Evolutionary conservation across 2,113 vertebrate species (phyloP).

Genomic region (Myotis lucifugus): DNA sequence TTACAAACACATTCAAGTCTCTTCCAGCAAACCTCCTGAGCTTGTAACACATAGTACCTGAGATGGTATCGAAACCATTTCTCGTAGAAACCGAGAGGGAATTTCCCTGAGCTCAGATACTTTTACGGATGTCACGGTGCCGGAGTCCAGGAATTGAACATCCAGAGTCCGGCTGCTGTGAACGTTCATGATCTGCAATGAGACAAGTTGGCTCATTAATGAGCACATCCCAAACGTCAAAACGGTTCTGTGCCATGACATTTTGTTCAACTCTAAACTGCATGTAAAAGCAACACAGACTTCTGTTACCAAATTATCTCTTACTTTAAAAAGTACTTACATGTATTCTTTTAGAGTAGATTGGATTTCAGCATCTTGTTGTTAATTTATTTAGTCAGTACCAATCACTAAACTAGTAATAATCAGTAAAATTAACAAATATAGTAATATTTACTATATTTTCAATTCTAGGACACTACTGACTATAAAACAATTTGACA

Average conservation of each 20-base stretch:
- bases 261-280: not conserved
- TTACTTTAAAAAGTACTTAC: slow-evolving; percentile 16
- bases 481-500: not conserved
- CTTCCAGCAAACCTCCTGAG: not conserved
- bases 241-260: not conserved
- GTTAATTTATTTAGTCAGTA: not conserved
- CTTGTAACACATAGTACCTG: slow-evolving; percentile 86
- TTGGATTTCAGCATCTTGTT: not conserved
- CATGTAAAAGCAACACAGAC: not conserved
- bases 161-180: slow-evolving; percentile 92
- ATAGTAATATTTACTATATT: not conserved
- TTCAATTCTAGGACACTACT: not conserved
- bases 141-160: slow-evolving; percentile 91
- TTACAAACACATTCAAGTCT: not conserved
- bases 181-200: slow-evolving; percentile 90
- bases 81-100: slow-evolving; percentile 88
- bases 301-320: not conserved
- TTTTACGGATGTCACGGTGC: slow-evolving; percentile 90
- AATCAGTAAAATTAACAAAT: not conserved
- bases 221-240: not conserved
- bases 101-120: slow-evolving; percentile 94
- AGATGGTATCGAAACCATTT: slow-evolving; percentile 90
- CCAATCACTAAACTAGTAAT: not conserved
- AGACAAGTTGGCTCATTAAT: not conserved
- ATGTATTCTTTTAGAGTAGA: not conserved